Conservation (phyloP, 2,113 vertebrate genomes). For the Ammodytes marinus region DNA sequence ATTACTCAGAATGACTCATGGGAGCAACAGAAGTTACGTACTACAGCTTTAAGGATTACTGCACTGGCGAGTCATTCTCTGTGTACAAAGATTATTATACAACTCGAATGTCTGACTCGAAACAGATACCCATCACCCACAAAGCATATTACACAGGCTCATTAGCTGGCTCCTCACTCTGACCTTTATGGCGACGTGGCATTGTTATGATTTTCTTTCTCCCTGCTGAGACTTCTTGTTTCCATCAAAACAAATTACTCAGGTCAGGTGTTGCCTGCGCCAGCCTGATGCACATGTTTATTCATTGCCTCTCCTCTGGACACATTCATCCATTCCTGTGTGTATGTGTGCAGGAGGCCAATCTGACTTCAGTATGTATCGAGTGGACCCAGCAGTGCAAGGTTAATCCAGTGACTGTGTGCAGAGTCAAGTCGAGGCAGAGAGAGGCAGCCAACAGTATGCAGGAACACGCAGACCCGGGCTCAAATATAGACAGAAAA, state of each 20-base stretch:
- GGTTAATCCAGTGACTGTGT: constrained; percentile 62
- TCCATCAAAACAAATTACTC: constrained; percentile 45
- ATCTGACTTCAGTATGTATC: constrained; percentile 45
- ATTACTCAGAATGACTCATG: too few relatives aligned
- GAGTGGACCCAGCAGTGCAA: constrained; percentile 33
- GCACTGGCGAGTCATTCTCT: too few relatives aligned
- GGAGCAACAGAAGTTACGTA: too few relatives aligned
- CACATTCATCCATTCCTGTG: constrained; percentile 1
- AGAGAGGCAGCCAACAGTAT: constrained; percentile 22
- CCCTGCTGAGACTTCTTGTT: constrained; percentile 22
- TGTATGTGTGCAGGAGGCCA: neutral
- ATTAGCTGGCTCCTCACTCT: constrained; percentile 46
- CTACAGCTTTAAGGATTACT: neutral
- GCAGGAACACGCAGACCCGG: constrained; percentile 31
- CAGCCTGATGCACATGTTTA: constrained; percentile 24
- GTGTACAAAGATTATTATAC: constrained; percentile 10
- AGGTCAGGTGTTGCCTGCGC: constrained; percentile 45
- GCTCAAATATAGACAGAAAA: constrained; percentile 29
- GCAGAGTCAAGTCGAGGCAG: constrained; percentile 54
- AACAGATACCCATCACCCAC: constrained; percentile 13
- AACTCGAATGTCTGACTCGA: neutral
- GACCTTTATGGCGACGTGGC: constrained; percentile 34
- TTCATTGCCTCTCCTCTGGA: constrained; percentile 18
- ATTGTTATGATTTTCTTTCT: constrained; percentile 51
- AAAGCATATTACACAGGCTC: constrained; percentile 24